Evolutionary conservation across 2,113 vertebrate genomes (phyloP).

Genomic region (Calidris pygmaea): DNA sequence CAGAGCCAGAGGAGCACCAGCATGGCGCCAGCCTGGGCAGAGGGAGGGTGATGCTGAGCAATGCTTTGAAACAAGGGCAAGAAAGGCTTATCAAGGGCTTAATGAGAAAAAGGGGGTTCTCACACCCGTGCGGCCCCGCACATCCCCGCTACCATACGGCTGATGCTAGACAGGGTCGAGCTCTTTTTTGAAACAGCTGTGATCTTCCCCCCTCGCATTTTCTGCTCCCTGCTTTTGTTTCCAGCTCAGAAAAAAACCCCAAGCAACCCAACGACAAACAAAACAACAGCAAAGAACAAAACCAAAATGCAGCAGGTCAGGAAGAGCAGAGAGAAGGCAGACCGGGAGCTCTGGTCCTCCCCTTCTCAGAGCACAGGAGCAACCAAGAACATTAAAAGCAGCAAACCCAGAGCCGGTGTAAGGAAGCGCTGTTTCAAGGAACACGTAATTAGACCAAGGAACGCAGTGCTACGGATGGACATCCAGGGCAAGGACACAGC

Average conservation of each 20-base stretch:
- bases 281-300: neutral
- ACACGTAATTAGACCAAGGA: neutral
- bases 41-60: rapidly evolving
- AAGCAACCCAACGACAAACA: neutral
- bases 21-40: neutral
- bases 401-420: neutral
- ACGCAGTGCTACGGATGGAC: neutral
- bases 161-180: neutral
- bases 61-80: neutral
- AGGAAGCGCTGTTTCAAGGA: neutral
- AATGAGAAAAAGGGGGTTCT: neutral
- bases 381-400: neutral
- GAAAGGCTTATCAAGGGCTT: neutral
- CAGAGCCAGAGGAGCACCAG: neutral
- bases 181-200: neutral
- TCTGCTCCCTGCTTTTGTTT: neutral
- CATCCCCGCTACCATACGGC: rapidly evolving
- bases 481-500: neutral
- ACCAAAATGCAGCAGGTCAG: neutral
- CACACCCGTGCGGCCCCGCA: rapidly evolving
- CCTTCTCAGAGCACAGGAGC: rapidly evolving
- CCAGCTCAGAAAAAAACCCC: neutral
- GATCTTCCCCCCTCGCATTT: neutral
- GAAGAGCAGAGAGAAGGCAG: neutral
- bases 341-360: neutral